Evolutionary conservation across 2,797 vertebrate species (phyloP).

Genomic region (Calcarius lapponicus): DNA sequence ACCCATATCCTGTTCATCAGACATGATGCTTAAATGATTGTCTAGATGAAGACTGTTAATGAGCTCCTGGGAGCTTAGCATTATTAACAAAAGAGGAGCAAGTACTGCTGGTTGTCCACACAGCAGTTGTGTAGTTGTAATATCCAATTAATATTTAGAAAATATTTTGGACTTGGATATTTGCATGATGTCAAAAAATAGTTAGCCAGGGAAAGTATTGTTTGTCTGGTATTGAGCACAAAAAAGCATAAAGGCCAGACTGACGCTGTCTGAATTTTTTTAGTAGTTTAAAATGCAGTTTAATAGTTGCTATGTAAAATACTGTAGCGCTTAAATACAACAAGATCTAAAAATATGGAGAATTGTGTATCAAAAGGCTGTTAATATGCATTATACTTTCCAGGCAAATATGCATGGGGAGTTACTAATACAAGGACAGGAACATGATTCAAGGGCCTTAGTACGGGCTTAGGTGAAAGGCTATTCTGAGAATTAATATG

Average conservation of each 20-base stretch:
- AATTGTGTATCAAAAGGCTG: neutral
- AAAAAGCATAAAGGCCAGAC: neutral
- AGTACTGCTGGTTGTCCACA: neutral
- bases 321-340: neutral
- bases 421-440: neutral
- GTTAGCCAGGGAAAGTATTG: neutral
- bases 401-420: neutral
- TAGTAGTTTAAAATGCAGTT: neutral
- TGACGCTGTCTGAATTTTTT: neutral
- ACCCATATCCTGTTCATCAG: conserved; percentile 13
- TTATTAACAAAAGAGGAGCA: conserved; percentile 10
- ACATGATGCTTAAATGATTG: neutral
- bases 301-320: neutral
- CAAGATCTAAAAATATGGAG: neutral
- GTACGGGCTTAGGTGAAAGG: neutral
- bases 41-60: conserved; percentile 22
- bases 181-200: neutral
- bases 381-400: neutral
- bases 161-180: neutral
- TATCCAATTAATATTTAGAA: conserved; percentile 13
- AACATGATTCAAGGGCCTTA: neutral
- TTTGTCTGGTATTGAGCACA: neutral
- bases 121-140: neutral
- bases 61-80: neutral
- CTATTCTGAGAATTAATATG: neutral